Evolutionary conservation across 2,113 vertebrate species (phyloP).

Genomic region (Seriola rivoliana): DNA sequence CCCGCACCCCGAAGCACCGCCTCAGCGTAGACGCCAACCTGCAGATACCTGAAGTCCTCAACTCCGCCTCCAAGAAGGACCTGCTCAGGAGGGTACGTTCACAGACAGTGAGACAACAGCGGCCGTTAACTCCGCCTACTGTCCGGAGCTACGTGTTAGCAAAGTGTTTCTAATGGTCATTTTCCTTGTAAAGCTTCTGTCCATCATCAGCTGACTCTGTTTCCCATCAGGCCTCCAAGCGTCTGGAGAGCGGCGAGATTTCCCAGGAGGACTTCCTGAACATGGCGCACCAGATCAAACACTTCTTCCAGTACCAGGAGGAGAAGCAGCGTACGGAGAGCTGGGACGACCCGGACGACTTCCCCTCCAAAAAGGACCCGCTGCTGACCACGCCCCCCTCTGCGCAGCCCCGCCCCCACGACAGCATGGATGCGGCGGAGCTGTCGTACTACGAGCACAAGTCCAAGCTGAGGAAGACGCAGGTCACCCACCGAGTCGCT

Average conservation of each 20-base stretch:
- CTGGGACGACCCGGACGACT: slow-evolving; percentile 87
- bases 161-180: too few species aligned
- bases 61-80: slow-evolving; percentile 94
- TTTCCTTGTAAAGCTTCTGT: too few species aligned
- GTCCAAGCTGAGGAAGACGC: slow-evolving; percentile 94
- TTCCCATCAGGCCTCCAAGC: slow-evolving; percentile 88
- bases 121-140: too few species aligned
- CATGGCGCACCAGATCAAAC: slow-evolving; percentile 95
- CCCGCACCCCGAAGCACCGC: slow-evolving; percentile 91
- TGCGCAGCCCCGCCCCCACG: slow-evolving; percentile 6
- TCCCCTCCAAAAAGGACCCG: slow-evolving; percentile 88
- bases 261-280: slow-evolving; percentile 94
- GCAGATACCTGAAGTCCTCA: slow-evolving; percentile 95
- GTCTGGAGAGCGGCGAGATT: slow-evolving; percentile 93
- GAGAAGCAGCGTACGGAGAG: slow-evolving; percentile 90
- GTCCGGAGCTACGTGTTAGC: too few species aligned
- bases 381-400: slow-evolving; percentile 70
- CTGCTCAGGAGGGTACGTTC: slow-evolving; percentile 91
- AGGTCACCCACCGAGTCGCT: slow-evolving; percentile 77
- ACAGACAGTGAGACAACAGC: too few species aligned
- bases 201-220: too few species aligned
- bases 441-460: slow-evolving; percentile 96
- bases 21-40: slow-evolving; percentile 97
- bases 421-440: slow-evolving; percentile 86
- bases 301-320: slow-evolving; percentile 97